Evolutionary conservation across 2,113 vertebrate species (phyloP).

Genomic region (Neolamprologus kungweensis): DNA sequence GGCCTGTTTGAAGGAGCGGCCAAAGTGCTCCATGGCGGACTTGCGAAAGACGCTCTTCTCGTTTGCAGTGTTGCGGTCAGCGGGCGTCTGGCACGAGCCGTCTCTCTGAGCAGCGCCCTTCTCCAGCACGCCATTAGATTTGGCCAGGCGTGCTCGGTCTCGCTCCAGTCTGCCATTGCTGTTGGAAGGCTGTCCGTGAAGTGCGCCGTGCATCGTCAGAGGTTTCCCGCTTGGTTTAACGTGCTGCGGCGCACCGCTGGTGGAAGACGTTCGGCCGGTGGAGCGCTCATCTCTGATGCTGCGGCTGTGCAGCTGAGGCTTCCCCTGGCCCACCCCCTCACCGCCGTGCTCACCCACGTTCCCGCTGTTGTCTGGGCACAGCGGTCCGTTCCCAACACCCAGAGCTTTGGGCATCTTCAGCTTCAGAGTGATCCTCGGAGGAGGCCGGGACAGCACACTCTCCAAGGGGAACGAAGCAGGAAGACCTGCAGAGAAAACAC

Average conservation of each 20-base stretch:
- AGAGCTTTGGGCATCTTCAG: constrained; percentile 89
- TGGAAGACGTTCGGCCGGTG: constrained; percentile 74
- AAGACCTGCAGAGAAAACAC: constrained; percentile 66
- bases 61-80: constrained; percentile 64
- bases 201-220: constrained; percentile 75
- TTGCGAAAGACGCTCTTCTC: constrained; percentile 78
- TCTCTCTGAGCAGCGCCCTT: constrained; percentile 78
- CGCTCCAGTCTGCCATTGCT: constrained; percentile 77
- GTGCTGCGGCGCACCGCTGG: constrained; percentile 34
- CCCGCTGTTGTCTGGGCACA: constrained; percentile 76
- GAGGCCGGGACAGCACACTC: constrained; percentile 81
- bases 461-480: constrained; percentile 81
- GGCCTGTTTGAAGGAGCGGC: constrained; percentile 88
- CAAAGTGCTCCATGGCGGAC: constrained; percentile 83
- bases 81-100: constrained; percentile 75
- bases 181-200: constrained; percentile 82
- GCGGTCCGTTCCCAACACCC: constrained; percentile 68
- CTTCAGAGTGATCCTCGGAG: constrained; percentile 93
- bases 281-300: constrained; percentile 73
- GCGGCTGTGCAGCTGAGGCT: constrained; percentile 72
- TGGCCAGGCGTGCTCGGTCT: constrained; percentile 55
- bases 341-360: constrained; percentile 55
- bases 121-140: constrained; percentile 79
- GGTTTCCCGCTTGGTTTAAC: constrained; percentile 79
- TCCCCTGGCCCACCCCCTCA: constrained; percentile 69